phyloP scores from a whole-genome alignment of 2,888 invertebrate genomes.

The Deilephila elpenor region DNA sequence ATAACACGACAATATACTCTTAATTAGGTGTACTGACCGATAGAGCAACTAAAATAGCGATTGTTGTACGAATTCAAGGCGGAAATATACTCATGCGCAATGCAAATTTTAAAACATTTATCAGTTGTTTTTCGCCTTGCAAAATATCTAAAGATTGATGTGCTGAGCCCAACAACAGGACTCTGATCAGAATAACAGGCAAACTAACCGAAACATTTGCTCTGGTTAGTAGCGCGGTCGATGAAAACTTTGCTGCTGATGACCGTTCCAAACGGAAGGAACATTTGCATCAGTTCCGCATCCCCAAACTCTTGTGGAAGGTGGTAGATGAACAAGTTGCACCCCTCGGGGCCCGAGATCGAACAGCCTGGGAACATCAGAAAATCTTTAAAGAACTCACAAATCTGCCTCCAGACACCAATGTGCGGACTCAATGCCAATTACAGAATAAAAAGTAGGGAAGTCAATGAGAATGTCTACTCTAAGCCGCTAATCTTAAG shows the following conservation, averaged over 20 bases:
- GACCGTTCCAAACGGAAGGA: slow-evolving; percentile 99
- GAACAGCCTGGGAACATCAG: slow-evolving; percentile 94
- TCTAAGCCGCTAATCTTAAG: too few species aligned
- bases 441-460: neutral
- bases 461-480: neutral
- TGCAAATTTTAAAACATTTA: too few species aligned
- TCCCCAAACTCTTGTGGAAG: slow-evolving; percentile 99
- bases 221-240: slow-evolving; percentile 99
- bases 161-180: too few species aligned
- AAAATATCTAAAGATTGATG: too few species aligned
- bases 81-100: too few species aligned
- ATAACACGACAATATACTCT: too few species aligned
- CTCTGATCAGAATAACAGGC: neutral
- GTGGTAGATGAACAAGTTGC: slow-evolving; percentile 99
- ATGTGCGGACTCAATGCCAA: slow-evolving; percentile 19
- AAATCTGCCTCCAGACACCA: slow-evolving; percentile 76
- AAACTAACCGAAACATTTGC: slow-evolving; percentile 99
- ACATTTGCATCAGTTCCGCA: slow-evolving; percentile 99
- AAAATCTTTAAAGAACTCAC: slow-evolving; percentile 88
- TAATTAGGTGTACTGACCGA: too few species aligned
- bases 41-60: too few species aligned
- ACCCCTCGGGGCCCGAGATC: slow-evolving; percentile 99
- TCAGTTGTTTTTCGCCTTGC: too few species aligned
- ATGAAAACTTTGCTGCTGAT: slow-evolving; percentile 99
- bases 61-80: too few species aligned